phyloP scores from a whole-genome alignment of 2,113 vertebrate species.

The Zosterops pallidus region DNA sequence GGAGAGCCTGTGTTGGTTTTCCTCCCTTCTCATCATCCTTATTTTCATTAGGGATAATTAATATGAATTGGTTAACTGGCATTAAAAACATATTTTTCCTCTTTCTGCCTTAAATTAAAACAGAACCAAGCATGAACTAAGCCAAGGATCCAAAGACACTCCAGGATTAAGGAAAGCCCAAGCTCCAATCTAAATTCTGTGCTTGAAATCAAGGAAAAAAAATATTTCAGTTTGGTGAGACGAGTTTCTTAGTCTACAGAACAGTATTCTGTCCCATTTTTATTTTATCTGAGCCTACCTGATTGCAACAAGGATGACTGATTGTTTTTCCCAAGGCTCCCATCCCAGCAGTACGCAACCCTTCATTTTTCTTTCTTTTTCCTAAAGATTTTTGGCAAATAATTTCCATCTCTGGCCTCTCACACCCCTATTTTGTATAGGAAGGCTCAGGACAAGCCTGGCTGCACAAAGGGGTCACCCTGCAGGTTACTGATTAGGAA shows the following conservation, averaged over 20 bases:
- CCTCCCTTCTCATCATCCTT: neutral
- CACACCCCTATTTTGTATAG: neutral
- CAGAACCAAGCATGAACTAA: neutral
- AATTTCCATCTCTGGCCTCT: neutral
- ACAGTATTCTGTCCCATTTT: neutral
- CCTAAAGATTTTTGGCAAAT: neutral
- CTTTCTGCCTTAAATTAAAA: neutral
- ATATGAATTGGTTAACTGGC: neutral
- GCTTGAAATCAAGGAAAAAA: neutral
- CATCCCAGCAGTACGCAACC: neutral
- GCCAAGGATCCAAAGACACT: neutral
- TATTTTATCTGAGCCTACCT: neutral
- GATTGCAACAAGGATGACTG: neutral
- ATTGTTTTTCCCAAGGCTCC: neutral
- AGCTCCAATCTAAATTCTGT: neutral
- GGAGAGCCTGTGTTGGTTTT: neutral
- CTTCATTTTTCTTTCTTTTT: neutral
- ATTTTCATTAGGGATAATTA: neutral
- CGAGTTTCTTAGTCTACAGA: neutral
- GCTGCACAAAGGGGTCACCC: neutral
- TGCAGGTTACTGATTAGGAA: constrained; percentile 50
- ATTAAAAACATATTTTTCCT: neutral
- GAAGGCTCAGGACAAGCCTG: neutral
- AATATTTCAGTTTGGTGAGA: neutral
- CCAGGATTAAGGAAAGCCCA: neutral